Base-by-base conservation (phyloP, 2,888 invertebrate species). In the Philopedon plagiatum region DNA sequence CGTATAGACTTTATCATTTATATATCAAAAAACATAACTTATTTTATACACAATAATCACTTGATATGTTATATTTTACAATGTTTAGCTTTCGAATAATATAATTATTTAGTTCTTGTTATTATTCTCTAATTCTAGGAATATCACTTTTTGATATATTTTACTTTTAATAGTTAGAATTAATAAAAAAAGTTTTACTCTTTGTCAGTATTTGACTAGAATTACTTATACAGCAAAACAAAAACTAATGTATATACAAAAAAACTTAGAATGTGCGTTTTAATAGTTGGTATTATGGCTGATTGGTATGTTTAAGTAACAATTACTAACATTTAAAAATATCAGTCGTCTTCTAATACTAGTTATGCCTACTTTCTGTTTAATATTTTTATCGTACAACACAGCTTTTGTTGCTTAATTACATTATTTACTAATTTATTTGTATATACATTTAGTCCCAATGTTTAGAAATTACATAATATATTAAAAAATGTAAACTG, bases 341-440 rank as follows among this genome's bases (percentile, higher is more conserved):
- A 72, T 72, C 72, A 72, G 72, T 72, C 72, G 67, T 72, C 19
- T 51, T 49, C 67, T 71, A 71, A 63, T 37, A 32, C 49, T 61
- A 39, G 9, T 39, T 66, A 56, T 56, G 23, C n/a, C 15, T 65
- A 41, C 32, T 8, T 5, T 5, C 9, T 11, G 11, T 34, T 63
- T 32, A 29, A 19, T 19, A 39, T 26, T 64, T 64, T 70, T 70
- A 70, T 70, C 57, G 58, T 70, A 64, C 71, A 71, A 58, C 66
- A 71, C 71, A 71, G 71, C 71, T 61, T 64, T 37, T 68, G 51
- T 49, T 41, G 26, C 41, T 65, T 29, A 32, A 26, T 13, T 56
- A 64, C n/a, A 54, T 63, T 37, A 57, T 41, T 39, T 29, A 39
- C 13, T 39, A 15, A 39, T 1, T 44, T 49, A 62, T 37, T 37